Evolutionary conservation across 2,797 vertebrate species (phyloP), one percentile per base, ranked within the genome.

Genomic region (Crenichthys baileyi): DNA sequence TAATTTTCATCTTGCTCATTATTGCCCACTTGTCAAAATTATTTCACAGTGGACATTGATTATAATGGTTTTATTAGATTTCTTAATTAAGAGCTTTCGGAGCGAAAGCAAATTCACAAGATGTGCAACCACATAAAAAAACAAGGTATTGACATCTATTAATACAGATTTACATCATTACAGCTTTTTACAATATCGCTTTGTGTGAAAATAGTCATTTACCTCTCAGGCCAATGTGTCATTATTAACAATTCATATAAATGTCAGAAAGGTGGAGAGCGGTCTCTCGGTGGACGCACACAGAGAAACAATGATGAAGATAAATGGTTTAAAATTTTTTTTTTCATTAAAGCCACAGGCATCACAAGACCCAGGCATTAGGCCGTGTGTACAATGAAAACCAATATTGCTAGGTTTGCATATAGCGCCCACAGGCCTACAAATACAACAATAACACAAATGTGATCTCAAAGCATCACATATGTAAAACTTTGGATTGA

Each of bases 281-380:
- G 77, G 77, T 50, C 51, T 1, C 22, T 70, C 46, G 26, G 39
- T 50, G 58, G 70, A 72, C 41, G 55, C 6, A 26, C 39, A 48
- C 24, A 55, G 60, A 74, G 18, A 55, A 72, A 50, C 7, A 22
- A n/a, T 20, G 31, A 68, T 26, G 41, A 70, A 48, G 51, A 72
- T 18, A 41, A 18, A 76, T 74, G 41, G 36, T 81, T 79, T 31
- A 70, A 70, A n/a, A n/a, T 22, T 24, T 2, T 22, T 41, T 67
- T 41, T 67, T 78, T 68, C 74, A 58, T 79, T 1, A 51, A 80
- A 84, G 61, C 83, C 78, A 74, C 73, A 79, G 70, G 72, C 73
- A 4, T 89, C 88, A 88, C 67, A 87, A 79, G 82, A 86, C 79
- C 22, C 44, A 70, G 75, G 53, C 77, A 88, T 72, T 63, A 79